phyloP scores from a whole-genome alignment of 2,888 invertebrate genomes.

The Scotopteryx bipunctaria region DNA sequence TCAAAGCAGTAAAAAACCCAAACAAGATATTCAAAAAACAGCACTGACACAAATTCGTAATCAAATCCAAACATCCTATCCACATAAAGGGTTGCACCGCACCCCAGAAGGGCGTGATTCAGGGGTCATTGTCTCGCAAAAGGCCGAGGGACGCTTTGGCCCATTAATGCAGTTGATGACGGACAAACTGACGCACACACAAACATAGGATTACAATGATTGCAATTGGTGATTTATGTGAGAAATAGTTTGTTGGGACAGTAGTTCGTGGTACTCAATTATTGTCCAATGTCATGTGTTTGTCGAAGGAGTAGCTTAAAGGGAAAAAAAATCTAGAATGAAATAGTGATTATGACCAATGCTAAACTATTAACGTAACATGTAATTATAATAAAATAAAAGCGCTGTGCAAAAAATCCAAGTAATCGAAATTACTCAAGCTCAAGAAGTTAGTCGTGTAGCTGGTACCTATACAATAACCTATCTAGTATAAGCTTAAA shows the following conservation, averaged over 20 bases:
- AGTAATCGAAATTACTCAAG: too few species aligned
- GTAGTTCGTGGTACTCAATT: neutral
- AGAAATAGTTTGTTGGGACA: conserved; percentile 24
- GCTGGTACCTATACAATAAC: too few species aligned
- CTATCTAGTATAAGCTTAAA: too few species aligned
- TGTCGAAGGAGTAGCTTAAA: neutral
- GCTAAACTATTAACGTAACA: too few species aligned
- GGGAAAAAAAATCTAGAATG: too few species aligned
- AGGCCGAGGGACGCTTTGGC: conserved; percentile 17
- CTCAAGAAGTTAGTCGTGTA: too few species aligned
- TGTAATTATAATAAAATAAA: too few species aligned
- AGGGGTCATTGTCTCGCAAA: conserved; percentile 43
- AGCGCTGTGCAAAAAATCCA: too few species aligned
- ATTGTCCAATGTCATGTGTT: neutral
- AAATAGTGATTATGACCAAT: too few species aligned
- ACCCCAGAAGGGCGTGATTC: conserved; percentile 41
- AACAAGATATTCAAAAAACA: conserved; percentile 29
- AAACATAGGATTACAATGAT: conserved; percentile 30
- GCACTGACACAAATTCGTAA: conserved; percentile 40
- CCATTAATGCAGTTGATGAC: conserved; percentile 35
- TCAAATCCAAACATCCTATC: conserved; percentile 41
- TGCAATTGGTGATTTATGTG: conserved; percentile 36
- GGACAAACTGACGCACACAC: conserved; percentile 34
- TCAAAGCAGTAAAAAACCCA: conserved; percentile 24
- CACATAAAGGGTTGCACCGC: conserved; percentile 40